Evolutionary conservation across 2,113 vertebrate genomes (phyloP), one percentile per base, ranked within the genome.

Genomic region (Pleuronectes platessa): DNA sequence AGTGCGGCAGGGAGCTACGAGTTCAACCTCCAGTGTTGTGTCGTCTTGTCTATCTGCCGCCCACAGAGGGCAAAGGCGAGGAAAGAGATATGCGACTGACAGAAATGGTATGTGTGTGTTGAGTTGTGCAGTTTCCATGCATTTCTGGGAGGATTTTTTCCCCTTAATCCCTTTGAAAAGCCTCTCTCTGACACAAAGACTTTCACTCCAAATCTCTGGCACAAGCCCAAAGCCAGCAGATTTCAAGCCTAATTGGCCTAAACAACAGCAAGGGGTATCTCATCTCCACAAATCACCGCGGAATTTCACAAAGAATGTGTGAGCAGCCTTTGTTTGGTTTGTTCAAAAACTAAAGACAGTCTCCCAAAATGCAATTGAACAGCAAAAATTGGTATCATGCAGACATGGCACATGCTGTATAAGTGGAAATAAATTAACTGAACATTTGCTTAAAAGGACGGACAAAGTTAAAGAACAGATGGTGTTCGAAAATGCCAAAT

Each of bases 231-330:
- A 85, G 13, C 71, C 20, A 15, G 78, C 87, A 88, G 84, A 89
- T 88, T 91, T 84, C 51, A 35, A 84, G 78, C 61, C 76, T 91
- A 93, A 92, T 88, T 92, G 88, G 87, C 73, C 83, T 66, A 84
- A 86, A 88, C 77, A 85, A 89, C 88, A 89, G 80, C 47, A 31
- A 83, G 83, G 71, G 79, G 88, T 78, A 71, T 77, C 81, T 83
- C 76, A 76, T 85, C 75, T 83, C 84, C 74, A 79, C 55, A 78
- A 83, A 86, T 83, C 68, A 81, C 71, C 84, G 72, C 67, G 27
- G 74, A 31, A 72, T 72, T 83, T 79, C 71, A 74, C 77, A 54
- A 71, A 70, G 74, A 86, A 77, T 55, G 27, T 20, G 53, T 5
- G 2, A 68, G 68, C 40, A 54, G 64, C 49, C 62, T 82, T 83